Percentiles rank a stretch among this genome's conserved stretches.
Conservation (phyloP, 2,888 invertebrate species). For the Noctua fimbriata region DNA sequence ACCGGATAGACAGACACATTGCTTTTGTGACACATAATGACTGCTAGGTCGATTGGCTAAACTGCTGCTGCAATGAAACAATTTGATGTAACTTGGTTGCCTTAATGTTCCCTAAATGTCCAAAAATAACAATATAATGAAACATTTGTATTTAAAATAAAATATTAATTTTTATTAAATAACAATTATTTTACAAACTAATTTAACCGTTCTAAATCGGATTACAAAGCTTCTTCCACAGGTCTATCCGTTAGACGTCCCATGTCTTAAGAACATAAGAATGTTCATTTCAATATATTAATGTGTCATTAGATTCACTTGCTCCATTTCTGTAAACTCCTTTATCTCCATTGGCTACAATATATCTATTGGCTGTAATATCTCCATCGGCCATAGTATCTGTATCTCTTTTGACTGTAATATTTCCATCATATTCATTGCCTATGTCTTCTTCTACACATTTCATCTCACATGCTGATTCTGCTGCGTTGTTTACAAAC, state of each 20-base stretch:
- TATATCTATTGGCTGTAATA: not conserved
- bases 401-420: not conserved
- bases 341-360: not conserved
- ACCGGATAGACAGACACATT: not conserved
- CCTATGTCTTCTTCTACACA: not conserved
- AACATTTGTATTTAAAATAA: not conserved
- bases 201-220: too few relatives aligned
- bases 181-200: not conserved
- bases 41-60: not conserved
- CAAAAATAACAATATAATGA: not conserved
- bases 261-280: not conserved
- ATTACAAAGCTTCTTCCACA: not conserved
- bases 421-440: not conserved
- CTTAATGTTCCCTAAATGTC: not conserved
- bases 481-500: conserved; percentile 52
- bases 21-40: conserved; percentile 2
- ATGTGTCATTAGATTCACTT: not conserved
- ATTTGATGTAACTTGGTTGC: not conserved
- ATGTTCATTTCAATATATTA: conserved; percentile 2
- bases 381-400: not conserved
- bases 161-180: not conserved
- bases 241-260: too few relatives aligned
- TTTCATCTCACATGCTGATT: conserved; percentile 26
- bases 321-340: not conserved
- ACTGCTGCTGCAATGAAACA: not conserved